Evolutionary conservation across 92 coral and sea anemone species (phyloP).

Genomic region (Zoanthus gigantus): DNA sequence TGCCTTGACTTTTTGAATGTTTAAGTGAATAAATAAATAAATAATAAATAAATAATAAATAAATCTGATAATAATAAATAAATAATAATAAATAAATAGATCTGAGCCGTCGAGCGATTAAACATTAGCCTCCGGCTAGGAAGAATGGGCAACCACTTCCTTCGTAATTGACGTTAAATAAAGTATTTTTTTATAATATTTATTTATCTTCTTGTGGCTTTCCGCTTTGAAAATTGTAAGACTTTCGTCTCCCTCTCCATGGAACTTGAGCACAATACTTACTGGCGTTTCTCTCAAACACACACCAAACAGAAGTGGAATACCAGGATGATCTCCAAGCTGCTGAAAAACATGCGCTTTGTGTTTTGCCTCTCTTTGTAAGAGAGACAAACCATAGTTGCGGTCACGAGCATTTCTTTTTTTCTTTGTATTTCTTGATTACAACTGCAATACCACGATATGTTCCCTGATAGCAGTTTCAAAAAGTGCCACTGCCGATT

Average conservation of each 20-base stretch:
- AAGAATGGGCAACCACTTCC: too few relatives aligned
- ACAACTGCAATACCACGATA: slow-evolving; percentile 59
- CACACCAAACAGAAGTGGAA: slow-evolving; percentile 62
- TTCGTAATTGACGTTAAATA: too few relatives aligned
- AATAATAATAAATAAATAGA: too few relatives aligned
- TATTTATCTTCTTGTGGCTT: background rate
- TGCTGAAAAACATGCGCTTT: slow-evolving; percentile 41
- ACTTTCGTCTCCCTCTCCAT: slow-evolving; percentile 38
- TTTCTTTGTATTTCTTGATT: slow-evolving; percentile 54
- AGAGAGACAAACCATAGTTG: slow-evolving; percentile 4
- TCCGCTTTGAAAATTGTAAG: too few relatives aligned
- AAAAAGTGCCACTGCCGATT: slow-evolving; percentile 59
- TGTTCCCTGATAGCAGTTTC: background rate
- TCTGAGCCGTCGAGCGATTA: too few relatives aligned
- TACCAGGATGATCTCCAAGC: slow-evolving; percentile 67
- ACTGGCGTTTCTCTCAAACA: slow-evolving; percentile 36
- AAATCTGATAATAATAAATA: too few relatives aligned
- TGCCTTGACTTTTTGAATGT: too few relatives aligned
- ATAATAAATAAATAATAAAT: too few relatives aligned
- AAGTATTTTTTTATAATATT: too few relatives aligned
- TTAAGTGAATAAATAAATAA: too few relatives aligned
- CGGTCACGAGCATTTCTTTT: slow-evolving; percentile 1
- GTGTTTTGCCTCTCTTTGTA: slow-evolving; percentile 36
- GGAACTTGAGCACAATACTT: slow-evolving; percentile 52
- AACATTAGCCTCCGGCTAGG: too few relatives aligned